Base-by-base conservation (phyloP, 1,140 invertebrate species). In the Euwallacea similis region DNA sequence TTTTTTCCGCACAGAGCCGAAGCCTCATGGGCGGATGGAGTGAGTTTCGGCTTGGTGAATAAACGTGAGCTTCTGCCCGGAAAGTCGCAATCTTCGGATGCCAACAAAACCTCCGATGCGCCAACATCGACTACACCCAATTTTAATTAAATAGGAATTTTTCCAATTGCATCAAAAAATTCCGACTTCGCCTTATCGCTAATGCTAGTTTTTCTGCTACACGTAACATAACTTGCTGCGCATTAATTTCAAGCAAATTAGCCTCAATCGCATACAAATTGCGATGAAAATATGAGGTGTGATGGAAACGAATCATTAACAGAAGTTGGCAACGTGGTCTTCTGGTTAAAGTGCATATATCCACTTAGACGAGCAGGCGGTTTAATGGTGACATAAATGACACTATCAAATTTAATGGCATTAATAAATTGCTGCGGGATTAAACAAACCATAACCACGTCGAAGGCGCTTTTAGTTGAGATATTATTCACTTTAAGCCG, bases 361-460 rank as follows among this genome's bases (percentile, higher is more conserved):
- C 46, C 60, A 69, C 67, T 69, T 69, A 69, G 47, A 62, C 10
- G 21, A 69, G 60, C 67, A 47, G 58, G n/a, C 66, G 47, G 44
- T 68, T 68, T 68, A 68, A 60, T 68, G 66, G 66, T 47, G 55
- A 68, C 66, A 68, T 68, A 60, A 68, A 59, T 68, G 66, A 68
- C 66, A 62, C 58, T 62, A 69, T 69, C 67, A 69, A 69, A 68
- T 60, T 68, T 60, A 60, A 68, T 68, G 43, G 66, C 55, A 42
- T 46, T 68, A 68, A 68, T 68, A 68, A 68, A 68, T 68, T 47
- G 56, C 56, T 53, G 47, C 15, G 8, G 44, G 66, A 68, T 68
- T 68, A 68, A 68, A 68, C 66, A 68, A 68, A 68, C 66, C 66
- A 68, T 68, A 68, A 68, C 66, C 66, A 60, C 66, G 66, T 59